These are phyloP conservation scores for Onychostruthus taczanowskii DNA, from an alignment of 2,113 vertebrate species.

Conservation along the genomic window DNA sequence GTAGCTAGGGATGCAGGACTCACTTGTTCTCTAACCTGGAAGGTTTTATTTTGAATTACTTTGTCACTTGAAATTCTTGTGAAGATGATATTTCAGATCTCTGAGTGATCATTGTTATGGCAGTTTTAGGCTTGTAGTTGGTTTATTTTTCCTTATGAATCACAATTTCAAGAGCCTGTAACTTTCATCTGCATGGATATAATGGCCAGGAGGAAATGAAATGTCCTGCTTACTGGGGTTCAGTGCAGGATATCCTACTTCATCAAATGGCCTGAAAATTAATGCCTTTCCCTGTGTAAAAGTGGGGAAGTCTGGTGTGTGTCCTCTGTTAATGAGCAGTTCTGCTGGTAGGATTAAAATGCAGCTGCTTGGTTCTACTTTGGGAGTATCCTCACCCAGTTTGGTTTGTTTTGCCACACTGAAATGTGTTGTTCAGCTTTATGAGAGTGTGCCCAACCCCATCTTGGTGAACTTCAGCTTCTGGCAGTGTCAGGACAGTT, in stretches of 20 bases:
- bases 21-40: neutral
- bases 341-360: neutral
- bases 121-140: neutral
- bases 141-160: neutral
- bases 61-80: neutral
- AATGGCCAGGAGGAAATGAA: neutral
- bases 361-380: neutral
- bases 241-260: neutral
- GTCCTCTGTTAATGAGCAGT: neutral
- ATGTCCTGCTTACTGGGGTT: neutral
- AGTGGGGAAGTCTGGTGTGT: neutral
- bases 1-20: neutral
- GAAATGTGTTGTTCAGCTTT: neutral
- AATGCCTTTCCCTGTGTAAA: neutral
- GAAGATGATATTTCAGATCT: neutral
- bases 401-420: neutral
- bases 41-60: neutral
- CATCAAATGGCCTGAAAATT: neutral
- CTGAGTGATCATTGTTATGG: neutral
- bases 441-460: neutral
- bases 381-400: neutral
- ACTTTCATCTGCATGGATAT: neutral
- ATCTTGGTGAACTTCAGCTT: neutral
- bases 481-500: neutral
- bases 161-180: neutral